Evolutionary conservation across 2,113 vertebrate genomes (phyloP), one percentile per base, ranked within the genome.

Genomic region (Rostratula benghalensis): DNA sequence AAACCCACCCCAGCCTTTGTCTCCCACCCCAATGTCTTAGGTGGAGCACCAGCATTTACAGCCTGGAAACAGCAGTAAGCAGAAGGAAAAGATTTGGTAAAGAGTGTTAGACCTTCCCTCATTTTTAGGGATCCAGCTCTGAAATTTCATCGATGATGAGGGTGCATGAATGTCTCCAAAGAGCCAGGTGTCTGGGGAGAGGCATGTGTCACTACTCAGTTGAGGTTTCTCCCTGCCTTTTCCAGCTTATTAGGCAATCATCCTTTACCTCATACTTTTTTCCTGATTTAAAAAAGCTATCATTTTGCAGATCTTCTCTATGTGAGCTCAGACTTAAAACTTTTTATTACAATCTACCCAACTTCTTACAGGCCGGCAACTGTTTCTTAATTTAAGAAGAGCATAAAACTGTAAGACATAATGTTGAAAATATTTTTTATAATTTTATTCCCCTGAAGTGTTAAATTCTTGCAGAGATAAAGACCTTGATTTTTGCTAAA

Each of bases 1-100:
- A 79, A 83, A 57, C 8, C 39, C 7, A 3, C 15, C 3, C 18
- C 33, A 13, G 13, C 18, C 25, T 57, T 6, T 1, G 1, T 13
- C 17, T 57, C 6, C 10, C 8, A 23, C 16, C 53, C 0, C 0
- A 0, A 1, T 45, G 16, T 18, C 17, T 21, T 79, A 51, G 17
- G 17, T 69, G 35, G 19, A 67, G 20, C 3, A 2, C 28, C 2
- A 1, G 14, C 48, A 45, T 35, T 45, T 54, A 20, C 27, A 24
- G 30, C 59, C 76, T 51, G 20, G 16, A 65, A 30, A 50, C 10
- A 27, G 1, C 48, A 33, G 39, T 37, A 25, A 83, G 11, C 9
- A 73, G 23, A 60, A 3, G 4, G 11, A 27, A 45, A 71, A 48
- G 35, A 13, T 10, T 57, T 70, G 7, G 6, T 10, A 45, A 69